Evolutionary conservation across 2,888 invertebrate species (phyloP).

Genomic region (Hemicrepidius hirtus): DNA sequence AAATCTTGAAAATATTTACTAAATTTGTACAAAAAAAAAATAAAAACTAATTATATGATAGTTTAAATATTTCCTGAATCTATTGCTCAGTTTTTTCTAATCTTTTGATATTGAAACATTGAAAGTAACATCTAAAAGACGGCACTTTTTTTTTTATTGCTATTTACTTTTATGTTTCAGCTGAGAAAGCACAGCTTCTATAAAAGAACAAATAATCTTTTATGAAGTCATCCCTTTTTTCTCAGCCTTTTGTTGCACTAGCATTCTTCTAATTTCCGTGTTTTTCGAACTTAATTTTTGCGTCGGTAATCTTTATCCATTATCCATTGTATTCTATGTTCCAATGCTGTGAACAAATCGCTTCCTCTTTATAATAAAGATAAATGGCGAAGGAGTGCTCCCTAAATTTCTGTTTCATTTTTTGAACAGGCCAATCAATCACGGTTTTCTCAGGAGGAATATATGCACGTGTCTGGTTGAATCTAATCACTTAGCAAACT

Average conservation of each 20-base stretch:
- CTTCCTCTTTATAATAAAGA: constrained; percentile 57
- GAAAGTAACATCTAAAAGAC: too few relatives aligned
- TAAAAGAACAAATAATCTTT: constrained; percentile 4
- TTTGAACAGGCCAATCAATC: constrained; percentile 52
- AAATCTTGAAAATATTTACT: too few relatives aligned
- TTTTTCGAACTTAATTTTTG: constrained; percentile 29
- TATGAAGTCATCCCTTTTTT: background rate
- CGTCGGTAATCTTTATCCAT: constrained; percentile 39
- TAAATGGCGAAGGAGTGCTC: constrained; percentile 53
- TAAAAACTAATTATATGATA: too few relatives aligned
- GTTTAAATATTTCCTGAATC: too few relatives aligned
- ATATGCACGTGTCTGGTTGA: constrained; percentile 51
- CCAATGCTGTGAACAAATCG: constrained; percentile 52
- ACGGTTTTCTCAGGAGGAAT: constrained; percentile 50
- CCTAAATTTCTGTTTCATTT: constrained; percentile 52
- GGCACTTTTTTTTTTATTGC: too few relatives aligned
- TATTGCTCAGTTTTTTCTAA: too few relatives aligned
- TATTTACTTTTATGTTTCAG: background rate
- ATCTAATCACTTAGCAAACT: constrained; percentile 54
- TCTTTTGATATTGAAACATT: too few relatives aligned
- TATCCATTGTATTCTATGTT: constrained; percentile 39
- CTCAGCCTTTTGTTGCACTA: constrained; percentile 7
- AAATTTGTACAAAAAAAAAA: too few relatives aligned
- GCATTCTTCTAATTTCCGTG: background rate
- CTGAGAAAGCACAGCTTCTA: background rate